Base-by-base conservation (phyloP, 2,113 vertebrate species). In the Carollia perspicillata region DNA sequence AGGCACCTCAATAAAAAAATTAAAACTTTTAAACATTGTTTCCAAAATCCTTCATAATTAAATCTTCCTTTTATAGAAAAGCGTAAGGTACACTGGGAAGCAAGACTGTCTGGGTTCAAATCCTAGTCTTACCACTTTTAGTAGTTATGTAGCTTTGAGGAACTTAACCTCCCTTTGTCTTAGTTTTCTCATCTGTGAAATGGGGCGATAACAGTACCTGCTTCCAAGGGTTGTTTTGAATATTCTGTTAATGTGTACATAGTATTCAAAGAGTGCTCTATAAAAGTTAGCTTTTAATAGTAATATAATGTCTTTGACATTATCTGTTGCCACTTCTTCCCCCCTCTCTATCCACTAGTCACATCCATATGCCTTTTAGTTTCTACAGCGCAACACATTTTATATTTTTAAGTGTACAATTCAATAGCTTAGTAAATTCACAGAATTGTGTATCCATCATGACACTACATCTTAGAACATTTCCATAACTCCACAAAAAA, bases 141-240 rank as follows among this genome's bases (percentile, higher is more conserved):
- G 35, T 78, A 75, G 26, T 65, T 84, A 3, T 28, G 35, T 66
- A 68, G 68, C 35, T 72, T 81, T 72, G 68, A 95, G 49, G 47
- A 93, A 42, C n/a, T 78, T 80, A 89, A 60, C 42, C 60, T 85
- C 66, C 11, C 51, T 35, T 8, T 75, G 13, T 68, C 74, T 96
- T 33, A 44, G 79, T 84, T 97, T 94, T 93, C 23, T 40, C 55
- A 63, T 47, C 42, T 91, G 51, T 78, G 91, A 96, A 95, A 74
- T 35, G 18, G 18, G n/a, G 6, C 74, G 30, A n/a, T 68, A 71
- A 72, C 3, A 55, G 65, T 63, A 68, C 22, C 28, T 81, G 74
- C 26, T 7, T 91, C 84, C 42, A 78, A 77, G 14, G 22, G 16
- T 81, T 89, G 26, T 85, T 93, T 71, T 42, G 33, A 94, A 68